Evolutionary conservation across 2,797 vertebrate genomes (phyloP).

Genomic region (Buphagus erythrorhynchus): DNA sequence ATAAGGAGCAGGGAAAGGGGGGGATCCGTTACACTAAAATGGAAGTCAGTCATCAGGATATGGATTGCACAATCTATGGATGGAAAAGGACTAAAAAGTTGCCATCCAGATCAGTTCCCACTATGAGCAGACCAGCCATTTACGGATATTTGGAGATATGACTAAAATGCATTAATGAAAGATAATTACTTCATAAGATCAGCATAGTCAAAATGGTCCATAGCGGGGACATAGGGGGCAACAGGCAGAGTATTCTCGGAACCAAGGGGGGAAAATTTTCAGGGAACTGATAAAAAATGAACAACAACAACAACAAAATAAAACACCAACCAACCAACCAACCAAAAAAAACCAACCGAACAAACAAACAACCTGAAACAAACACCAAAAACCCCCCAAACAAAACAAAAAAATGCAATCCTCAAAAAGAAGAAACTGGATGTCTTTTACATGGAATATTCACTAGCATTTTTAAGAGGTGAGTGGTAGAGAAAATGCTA

Average conservation of each 20-base stretch:
- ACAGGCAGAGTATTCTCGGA: neutral
- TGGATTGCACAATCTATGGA: neutral
- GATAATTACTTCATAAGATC: conserved; percentile 25
- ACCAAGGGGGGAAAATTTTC: neutral
- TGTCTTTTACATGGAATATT: conserved; percentile 62
- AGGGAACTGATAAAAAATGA: neutral
- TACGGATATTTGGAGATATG: conserved; percentile 16
- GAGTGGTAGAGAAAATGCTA: conserved; percentile 38
- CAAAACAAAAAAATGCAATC: neutral
- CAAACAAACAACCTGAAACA: neutral
- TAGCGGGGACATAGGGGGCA: neutral
- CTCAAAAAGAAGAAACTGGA: conserved; percentile 32
- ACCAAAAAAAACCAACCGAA: neutral
- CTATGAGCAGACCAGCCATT: neutral
- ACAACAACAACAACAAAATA: neutral
- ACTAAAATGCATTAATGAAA: conserved; percentile 39
- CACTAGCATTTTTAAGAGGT: conserved; percentile 48
- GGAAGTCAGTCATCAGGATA: neutral
- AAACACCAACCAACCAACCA: neutral
- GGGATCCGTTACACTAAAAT: neutral
- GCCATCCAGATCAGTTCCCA: conserved; percentile 21
- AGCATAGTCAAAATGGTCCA: neutral
- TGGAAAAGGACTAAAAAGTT: neutral
- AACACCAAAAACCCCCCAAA: neutral
- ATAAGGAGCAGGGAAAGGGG: neutral